Percentiles rank a stretch among this genome's conserved stretches.
Evolutionary conservation across 2,888 invertebrate species (phyloP).

Genomic region (Watsonalla binaria): DNA sequence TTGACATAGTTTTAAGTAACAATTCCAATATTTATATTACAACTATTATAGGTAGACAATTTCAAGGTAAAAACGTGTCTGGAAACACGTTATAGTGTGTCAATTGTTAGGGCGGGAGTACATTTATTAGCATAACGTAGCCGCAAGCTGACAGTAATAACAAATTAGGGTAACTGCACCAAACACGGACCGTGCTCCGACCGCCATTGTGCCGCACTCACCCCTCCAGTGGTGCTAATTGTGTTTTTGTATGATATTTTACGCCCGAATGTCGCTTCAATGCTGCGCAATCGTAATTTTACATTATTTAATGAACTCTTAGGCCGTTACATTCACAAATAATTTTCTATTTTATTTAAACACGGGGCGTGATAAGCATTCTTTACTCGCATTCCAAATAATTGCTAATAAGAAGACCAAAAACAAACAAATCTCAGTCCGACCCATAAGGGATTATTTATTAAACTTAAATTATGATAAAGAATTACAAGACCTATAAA

Average conservation of each 20-base stretch:
- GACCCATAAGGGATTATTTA: no score
- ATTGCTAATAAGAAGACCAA: no score
- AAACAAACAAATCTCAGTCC: no score
- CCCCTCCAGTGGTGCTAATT: slow-evolving; percentile 53
- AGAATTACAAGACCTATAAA: no score
- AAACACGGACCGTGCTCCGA: slow-evolving; percentile 37
- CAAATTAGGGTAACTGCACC: slow-evolving; percentile 67
- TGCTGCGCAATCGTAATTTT: slow-evolving; percentile 24
- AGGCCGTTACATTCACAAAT: no score
- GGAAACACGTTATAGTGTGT: slow-evolving; percentile 6
- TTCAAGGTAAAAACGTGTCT: background rate
- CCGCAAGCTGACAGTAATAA: slow-evolving; percentile 59
- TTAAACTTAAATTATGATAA: no score
- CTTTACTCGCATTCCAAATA: no score
- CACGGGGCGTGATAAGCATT: no score
- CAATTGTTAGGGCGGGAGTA: slow-evolving; percentile 34
- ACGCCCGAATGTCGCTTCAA: slow-evolving; percentile 41
- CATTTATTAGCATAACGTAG: slow-evolving; percentile 60
- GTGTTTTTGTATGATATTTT: slow-evolving; percentile 71
- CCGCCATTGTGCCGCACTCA: slow-evolving; percentile 43
- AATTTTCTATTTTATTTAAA: no score
- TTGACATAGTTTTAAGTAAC: no score
- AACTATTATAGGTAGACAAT: background rate
- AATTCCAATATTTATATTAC: no score
- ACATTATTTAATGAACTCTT: background rate